These are phyloP conservation scores for Euphonia xanthogaster DNA, from an alignment of 2,797 vertebrate species.

Conservation along the genomic window DNA sequence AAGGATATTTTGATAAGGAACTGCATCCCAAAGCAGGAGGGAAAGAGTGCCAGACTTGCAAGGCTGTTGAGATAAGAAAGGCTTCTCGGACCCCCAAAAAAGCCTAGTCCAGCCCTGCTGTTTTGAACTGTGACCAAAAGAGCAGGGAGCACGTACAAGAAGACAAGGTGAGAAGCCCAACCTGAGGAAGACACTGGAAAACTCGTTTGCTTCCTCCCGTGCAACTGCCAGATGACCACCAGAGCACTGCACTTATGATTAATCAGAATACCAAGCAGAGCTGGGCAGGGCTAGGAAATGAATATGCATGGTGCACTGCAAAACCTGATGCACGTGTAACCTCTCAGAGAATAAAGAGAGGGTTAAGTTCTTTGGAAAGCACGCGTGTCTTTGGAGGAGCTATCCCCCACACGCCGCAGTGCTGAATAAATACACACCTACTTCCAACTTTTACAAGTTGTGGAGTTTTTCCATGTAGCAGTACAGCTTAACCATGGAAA, in stretches of 20 bases:
- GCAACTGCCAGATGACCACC: not conserved
- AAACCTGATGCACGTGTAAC: not conserved
- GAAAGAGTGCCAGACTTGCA: not conserved
- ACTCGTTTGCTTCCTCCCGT: not conserved
- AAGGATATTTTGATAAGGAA: not conserved
- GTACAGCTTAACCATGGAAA: not conserved
- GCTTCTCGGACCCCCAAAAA: not conserved
- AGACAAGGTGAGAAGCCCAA: not conserved
- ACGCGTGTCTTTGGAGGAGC: rapidly evolving
- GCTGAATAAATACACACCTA: not conserved
- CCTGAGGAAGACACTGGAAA: not conserved
- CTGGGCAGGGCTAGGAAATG: not conserved
- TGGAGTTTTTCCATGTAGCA: not conserved
- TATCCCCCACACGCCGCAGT: not conserved
- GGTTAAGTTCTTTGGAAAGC: not conserved
- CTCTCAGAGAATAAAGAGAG: not conserved
- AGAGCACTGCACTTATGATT: not conserved
- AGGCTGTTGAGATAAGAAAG: not conserved
- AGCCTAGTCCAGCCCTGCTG: not conserved
- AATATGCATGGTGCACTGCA: not conserved
- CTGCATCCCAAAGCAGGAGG: not conserved
- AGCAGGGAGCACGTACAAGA: not conserved
- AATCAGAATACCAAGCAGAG: not conserved
- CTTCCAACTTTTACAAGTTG: not conserved
- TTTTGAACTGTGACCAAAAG: not conserved